Conservation (phyloP, 1,140 invertebrate species). For the Laupala kohalensis region DNA sequence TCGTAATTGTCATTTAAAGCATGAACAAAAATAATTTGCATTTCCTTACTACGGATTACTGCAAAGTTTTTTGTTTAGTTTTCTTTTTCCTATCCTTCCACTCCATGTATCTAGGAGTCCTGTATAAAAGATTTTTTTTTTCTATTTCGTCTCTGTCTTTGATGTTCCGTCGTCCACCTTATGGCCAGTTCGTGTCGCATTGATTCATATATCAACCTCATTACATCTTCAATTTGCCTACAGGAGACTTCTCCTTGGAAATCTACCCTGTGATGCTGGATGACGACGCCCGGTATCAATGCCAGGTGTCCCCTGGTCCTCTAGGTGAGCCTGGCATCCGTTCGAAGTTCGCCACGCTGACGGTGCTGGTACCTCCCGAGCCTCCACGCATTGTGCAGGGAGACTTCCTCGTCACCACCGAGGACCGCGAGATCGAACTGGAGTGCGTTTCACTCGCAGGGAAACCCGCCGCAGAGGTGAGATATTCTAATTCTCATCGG, state of each 20-base stretch:
- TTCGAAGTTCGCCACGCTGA: conserved; percentile 70
- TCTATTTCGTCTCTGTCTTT: too few relatives aligned
- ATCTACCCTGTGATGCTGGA: conserved; percentile 78
- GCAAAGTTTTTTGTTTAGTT: too few relatives aligned
- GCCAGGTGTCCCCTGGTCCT: conserved; percentile 65
- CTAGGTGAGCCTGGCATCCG: conserved; percentile 60
- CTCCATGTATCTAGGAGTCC: too few relatives aligned
- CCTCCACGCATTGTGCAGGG: conserved; percentile 75
- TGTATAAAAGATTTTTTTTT: too few relatives aligned
- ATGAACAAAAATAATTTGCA: too few relatives aligned
- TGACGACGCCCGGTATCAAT: conserved; percentile 83
- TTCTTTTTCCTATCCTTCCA: too few relatives aligned
- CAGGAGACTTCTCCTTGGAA: conserved; percentile 75
- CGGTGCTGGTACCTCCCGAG: conserved; percentile 77
- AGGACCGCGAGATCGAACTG: conserved; percentile 76
- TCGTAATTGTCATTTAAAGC: too few relatives aligned
- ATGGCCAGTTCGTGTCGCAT: too few relatives aligned
- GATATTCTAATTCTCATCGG: conserved; percentile 13
- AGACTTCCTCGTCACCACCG: conserved; percentile 66
- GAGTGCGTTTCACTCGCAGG: conserved; percentile 80
- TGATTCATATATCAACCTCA: too few relatives aligned
- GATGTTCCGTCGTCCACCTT: too few relatives aligned
- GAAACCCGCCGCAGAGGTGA: conserved; percentile 82
- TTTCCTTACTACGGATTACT: too few relatives aligned
- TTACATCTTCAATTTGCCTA: too few relatives aligned